Conservation (phyloP, 2,113 vertebrate genomes). For the Jaculus jaculus region DNA sequence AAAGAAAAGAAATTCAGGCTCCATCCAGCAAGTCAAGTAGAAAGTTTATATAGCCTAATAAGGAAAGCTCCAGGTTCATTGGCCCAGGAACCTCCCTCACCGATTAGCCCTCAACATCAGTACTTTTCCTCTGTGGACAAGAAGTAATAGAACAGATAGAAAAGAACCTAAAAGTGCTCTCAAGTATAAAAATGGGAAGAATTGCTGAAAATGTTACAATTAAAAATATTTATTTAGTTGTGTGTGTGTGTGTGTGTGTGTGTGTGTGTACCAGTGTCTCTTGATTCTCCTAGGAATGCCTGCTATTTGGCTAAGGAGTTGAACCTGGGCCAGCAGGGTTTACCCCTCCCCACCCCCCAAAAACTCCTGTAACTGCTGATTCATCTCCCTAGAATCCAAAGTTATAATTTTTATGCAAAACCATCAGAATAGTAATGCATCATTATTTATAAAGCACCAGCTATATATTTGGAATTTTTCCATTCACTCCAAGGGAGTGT, state of each 20-base stretch:
- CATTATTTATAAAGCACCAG: background rate
- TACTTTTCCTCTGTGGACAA: background rate
- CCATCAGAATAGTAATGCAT: background rate
- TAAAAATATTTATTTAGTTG: too few species aligned
- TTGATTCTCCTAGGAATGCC: too few species aligned
- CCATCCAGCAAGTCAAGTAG: background rate
- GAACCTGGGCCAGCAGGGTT: too few species aligned
- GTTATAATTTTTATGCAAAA: background rate
- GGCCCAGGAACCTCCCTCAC: background rate
- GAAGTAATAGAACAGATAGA: background rate
- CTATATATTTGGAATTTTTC: background rate
- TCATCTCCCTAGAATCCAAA: too few species aligned
- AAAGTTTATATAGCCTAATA: background rate
- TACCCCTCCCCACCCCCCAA: too few species aligned
- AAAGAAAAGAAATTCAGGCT: background rate
- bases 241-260: too few species aligned
- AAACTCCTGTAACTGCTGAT: too few species aligned
- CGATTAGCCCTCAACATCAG: background rate
- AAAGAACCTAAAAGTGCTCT: background rate
- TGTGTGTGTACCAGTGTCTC: too few species aligned
- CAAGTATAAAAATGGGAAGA: background rate
- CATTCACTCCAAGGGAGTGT: background rate
- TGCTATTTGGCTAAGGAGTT: too few species aligned
- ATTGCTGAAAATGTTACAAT: background rate
- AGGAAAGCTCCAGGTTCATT: background rate